Evolutionary conservation across 2,888 invertebrate species (phyloP).

Genomic region (Hirtodrosophila duncani): DNA sequence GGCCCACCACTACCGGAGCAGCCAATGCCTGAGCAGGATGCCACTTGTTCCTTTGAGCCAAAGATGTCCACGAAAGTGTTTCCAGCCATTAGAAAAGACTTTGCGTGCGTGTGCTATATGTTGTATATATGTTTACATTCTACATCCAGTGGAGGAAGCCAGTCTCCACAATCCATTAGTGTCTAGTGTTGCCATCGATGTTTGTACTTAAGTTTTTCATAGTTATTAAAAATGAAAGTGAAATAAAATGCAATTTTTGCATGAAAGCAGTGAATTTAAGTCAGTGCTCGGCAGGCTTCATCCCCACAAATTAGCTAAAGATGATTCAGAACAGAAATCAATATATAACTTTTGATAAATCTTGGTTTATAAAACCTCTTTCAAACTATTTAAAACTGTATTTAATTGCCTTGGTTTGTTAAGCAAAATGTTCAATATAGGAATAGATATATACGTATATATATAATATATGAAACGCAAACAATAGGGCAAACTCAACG

Average conservation of each 20-base stretch:
- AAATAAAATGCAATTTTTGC: too few species aligned
- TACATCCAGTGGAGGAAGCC: constrained; percentile 9
- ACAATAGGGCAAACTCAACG: constrained; percentile 15
- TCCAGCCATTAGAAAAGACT: constrained; percentile 40
- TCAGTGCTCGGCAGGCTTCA: too few species aligned
- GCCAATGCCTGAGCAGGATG: constrained; percentile 47
- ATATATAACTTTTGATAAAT: too few species aligned
- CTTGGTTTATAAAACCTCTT: too few species aligned
- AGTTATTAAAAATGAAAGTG: too few species aligned
- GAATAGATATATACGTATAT: constrained; percentile 1
- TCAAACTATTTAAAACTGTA: constrained; percentile 19
- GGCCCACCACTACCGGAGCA: constrained; percentile 37
- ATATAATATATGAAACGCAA: neutral
- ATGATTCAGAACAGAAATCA: too few species aligned
- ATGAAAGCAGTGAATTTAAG: too few species aligned
- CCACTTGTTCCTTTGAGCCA: constrained; percentile 54
- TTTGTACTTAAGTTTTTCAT: constrained; percentile 64
- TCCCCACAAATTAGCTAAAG: too few species aligned
- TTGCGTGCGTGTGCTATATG: constrained; percentile 41
- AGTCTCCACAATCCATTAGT: constrained; percentile 40
- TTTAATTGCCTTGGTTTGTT: constrained; percentile 10
- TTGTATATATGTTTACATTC: constrained; percentile 39
- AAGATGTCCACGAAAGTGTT: constrained; percentile 64
- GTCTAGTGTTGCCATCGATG: constrained; percentile 54
- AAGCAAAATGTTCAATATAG: constrained; percentile 5